Base-by-base conservation (phyloP, 2,888 invertebrate genomes). In the Diabrotica balteata region DNA sequence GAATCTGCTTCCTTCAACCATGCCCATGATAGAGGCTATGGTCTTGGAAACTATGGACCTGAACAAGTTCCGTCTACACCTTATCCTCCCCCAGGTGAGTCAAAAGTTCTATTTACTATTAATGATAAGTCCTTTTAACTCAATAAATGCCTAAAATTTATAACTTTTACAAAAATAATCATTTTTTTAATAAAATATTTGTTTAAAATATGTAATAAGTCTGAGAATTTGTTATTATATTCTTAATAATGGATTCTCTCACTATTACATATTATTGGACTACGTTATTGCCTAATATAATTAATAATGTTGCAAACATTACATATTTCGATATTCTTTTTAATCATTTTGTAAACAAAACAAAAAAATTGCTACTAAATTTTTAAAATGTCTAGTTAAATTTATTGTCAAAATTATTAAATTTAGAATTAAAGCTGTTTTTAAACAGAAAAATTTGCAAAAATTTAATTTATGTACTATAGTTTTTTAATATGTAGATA, bases 21-120 rank as follows among this genome's bases (percentile, higher is more conserved):
- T 83, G 91, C 92, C 75, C 83, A 84, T 76, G 83, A 84, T 72
- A 81, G 83, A 64, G 88, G 91, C 66, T 93, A 93, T 81, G 90
- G 90, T 63, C 88, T 93, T 66, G 88, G 93, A 79, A 92, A 91
- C 84, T 93, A 93, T 83, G 87, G 86, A 63, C 90, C 90, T 4
- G 92, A 91, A 82, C 88, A 90, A 55, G 91, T 91, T 73, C 90
- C 90, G 77, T 90, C 91, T 78, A 91, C 90, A 68, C 91, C 93
- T 52, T 93, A 93, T 80, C 91, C 92, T 80, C 91, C 93, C 80
- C 90, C 93, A 88, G 92, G 93, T 89, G 79, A 81, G 80, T 78
- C 32, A 32, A 32, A 32, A 32, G 4, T 32, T 65, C 47, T 42
- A 17, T 8, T 55, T 55, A 11, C 22, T 55, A 11, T 45, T 11